Evolutionary conservation across 2,797 vertebrate species (phyloP), one percentile per base, ranked within the genome.

Genomic region (Lateolabrax maculatus): DNA sequence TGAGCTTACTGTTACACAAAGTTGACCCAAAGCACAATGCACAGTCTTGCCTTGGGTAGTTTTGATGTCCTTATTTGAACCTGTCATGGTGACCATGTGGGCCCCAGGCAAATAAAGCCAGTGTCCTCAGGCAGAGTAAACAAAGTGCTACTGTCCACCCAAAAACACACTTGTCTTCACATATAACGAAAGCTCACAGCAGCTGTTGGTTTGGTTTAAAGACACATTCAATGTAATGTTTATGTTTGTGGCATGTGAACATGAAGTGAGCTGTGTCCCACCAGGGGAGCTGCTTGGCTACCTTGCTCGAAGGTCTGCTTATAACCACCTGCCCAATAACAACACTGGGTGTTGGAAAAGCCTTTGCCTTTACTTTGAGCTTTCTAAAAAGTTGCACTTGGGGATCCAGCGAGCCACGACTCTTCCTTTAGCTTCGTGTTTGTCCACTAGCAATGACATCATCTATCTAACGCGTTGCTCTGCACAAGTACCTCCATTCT

Each of bases 391-490:
- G 76, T 73, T 72, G 44, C 68, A 74, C 80, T 63, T 19, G 39
- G 68, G 76, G 25, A 79, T 79, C 62, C 43, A 41, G 43, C 21
- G 61, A 87, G 79, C 79, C 83, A 56, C 80, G 67, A 69, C 72
- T 82, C 74, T 52, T 82, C 43, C 62, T 83, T 84, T 65, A 61
- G 61, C 87, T 77, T 77, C 39, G 51, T 67, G 56, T 62, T 84
- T 79, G 39, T 72, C 60, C 78, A 72, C 37, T 57, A 92, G 90
- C 85, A 87, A 90, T 89, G 87, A 87, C 88, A 85, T 88, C 84
- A 90, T 91, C 85, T 48, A 77, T 92, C 86, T 84, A 43, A 64
- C 79, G 73, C 63, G 4, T 37, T 18, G 68, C 61, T 81, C 61
- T 25, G 69, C 78, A 77, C 77, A 74, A 71, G 27, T 73, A 79